These are phyloP conservation scores for Mamestra brassicae DNA, from an alignment of 2,888 invertebrate species.

Conservation along the genomic window DNA sequence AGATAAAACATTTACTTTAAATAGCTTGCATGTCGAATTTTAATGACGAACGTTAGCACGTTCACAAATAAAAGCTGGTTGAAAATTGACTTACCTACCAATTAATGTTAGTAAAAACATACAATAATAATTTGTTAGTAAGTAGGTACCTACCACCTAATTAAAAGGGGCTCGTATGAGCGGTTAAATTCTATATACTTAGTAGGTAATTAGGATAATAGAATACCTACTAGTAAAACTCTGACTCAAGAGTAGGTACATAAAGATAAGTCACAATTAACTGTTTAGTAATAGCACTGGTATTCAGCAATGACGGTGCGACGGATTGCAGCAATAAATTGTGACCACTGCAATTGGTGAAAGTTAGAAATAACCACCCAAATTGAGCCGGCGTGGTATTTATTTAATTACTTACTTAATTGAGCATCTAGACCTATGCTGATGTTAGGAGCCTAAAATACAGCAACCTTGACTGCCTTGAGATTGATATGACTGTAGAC, in stretches of 20 bases:
- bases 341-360: conserved; percentile 26
- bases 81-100: conserved; percentile 22
- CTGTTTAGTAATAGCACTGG: conserved; percentile 8
- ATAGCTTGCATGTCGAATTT: conserved; percentile 40
- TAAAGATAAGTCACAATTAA: conserved; percentile 2
- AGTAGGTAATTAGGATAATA: background rate
- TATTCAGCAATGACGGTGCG: background rate
- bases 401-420: background rate
- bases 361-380: conserved; percentile 15
- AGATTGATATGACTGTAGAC: too few relatives aligned
- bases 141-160: background rate
- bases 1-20: conserved; percentile 11
- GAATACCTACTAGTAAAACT: background rate
- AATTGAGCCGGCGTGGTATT: background rate
- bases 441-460: background rate
- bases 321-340: conserved; percentile 38
- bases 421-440: background rate
- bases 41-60: conserved; percentile 10
- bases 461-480: background rate
- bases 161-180: background rate
- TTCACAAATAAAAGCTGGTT: background rate
- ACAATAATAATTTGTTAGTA: too few relatives aligned
- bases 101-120: too few relatives aligned
- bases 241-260: background rate
- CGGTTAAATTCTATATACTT: background rate